These are phyloP conservation scores for Synodontis membranacea DNA, from an alignment of 2,113 vertebrate species.

Conservation along the genomic window DNA sequence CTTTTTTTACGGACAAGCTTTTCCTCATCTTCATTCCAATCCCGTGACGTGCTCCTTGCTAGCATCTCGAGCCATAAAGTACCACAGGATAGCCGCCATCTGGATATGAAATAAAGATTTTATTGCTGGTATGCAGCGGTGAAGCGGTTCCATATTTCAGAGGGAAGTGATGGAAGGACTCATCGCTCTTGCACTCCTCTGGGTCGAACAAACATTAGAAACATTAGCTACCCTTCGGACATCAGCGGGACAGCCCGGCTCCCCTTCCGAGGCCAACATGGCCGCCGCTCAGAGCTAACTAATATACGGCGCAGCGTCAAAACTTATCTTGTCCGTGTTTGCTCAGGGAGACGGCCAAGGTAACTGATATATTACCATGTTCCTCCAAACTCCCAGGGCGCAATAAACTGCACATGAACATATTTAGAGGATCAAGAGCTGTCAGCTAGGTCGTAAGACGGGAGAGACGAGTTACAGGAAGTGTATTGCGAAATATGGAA, in stretches of 20 bases:
- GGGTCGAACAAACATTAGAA: constrained; percentile 30
- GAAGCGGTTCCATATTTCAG: constrained; percentile 46
- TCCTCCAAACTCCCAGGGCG: constrained; percentile 32
- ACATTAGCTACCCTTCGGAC: constrained; percentile 31
- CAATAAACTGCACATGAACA: constrained; percentile 48
- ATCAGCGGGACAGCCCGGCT: constrained; percentile 29
- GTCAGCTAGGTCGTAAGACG: constrained; percentile 35
- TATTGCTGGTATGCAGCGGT: constrained; percentile 50
- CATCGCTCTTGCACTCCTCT: constrained; percentile 33
- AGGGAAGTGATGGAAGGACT: constrained; percentile 33
- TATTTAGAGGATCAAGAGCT: constrained; percentile 43
- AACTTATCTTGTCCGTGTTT: constrained; percentile 26
- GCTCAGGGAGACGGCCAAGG: constrained; percentile 13
- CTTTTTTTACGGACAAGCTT: not conserved
- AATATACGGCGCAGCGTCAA: constrained; percentile 18
- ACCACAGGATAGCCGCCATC: constrained; percentile 52
- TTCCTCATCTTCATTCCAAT: constrained; percentile 30
- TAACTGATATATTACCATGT: constrained; percentile 43
- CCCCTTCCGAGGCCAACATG: constrained; percentile 12
- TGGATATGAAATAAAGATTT: constrained; percentile 62
- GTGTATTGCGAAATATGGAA: constrained; percentile 34
- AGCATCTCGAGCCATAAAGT: constrained; percentile 47
- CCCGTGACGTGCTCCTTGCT: constrained; percentile 28
- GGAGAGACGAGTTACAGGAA: constrained; percentile 23
- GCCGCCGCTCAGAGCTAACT: constrained; percentile 21